A percentile compares a stretch with the other conserved stretches of the same genome.
These are phyloP conservation scores for Nymphalis c-album DNA, from an alignment of 2,888 invertebrate genomes.

Conservation along the genomic window DNA sequence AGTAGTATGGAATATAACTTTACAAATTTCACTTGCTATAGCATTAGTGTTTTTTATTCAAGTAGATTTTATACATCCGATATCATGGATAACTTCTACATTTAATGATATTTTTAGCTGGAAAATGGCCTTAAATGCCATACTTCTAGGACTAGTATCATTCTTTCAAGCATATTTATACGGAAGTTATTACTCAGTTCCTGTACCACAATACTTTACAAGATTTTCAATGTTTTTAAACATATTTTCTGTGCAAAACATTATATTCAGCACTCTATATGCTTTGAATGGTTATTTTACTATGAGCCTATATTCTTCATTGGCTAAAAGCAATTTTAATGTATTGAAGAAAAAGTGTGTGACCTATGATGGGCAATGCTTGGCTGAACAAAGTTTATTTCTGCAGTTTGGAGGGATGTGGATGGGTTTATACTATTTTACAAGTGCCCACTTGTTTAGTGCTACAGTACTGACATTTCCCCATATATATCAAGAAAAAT, in stretches of 20 bases:
- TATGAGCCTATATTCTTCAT: constrained; percentile 85
- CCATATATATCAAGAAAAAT: constrained; percentile 86
- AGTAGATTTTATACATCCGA: constrained; percentile 83
- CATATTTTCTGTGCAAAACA: constrained; percentile 83
- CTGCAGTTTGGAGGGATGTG: constrained; percentile 85
- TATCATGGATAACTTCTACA: constrained; percentile 84
- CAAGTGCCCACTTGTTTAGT: constrained; percentile 80
- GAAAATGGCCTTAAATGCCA: constrained; percentile 84
- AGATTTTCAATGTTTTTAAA: constrained; percentile 85
- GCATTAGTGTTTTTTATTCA: constrained; percentile 81
- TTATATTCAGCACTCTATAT: constrained; percentile 81
- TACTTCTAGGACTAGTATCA: constrained; percentile 83
- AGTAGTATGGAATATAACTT: constrained; percentile 81
- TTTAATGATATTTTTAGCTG: constrained; percentile 81
- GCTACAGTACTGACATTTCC: constrained; percentile 83
- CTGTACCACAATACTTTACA: constrained; percentile 83
- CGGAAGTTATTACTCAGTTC: constrained; percentile 85
- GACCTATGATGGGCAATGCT: constrained; percentile 76
- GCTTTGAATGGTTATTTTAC: constrained; percentile 84
- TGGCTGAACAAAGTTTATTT: constrained; percentile 86
- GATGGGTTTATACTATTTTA: constrained; percentile 83
- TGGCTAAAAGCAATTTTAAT: constrained; percentile 82
- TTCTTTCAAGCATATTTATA: constrained; percentile 87
- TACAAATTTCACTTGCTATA: constrained; percentile 78
- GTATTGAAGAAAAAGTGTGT: constrained; percentile 74